Base-by-base conservation (phyloP, 2,797 vertebrate species). In the Chromobotia macracanthus region DNA sequence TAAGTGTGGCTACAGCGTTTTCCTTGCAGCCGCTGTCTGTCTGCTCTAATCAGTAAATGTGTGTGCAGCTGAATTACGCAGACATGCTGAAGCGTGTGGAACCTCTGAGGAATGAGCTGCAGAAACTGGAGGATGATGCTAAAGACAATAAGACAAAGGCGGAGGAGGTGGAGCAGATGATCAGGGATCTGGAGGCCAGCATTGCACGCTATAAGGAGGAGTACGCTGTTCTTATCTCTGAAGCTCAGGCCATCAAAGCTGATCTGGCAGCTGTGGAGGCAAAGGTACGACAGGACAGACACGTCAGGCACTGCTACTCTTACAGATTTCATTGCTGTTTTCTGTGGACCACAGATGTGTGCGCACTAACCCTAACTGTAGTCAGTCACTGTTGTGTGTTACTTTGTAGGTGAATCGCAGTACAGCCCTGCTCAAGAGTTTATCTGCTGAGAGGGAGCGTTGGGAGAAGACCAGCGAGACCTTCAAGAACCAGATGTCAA, bases 381-480 rank as follows among this genome's bases (percentile, higher is more conserved):
- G 25, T 13, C 10, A 53, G 46, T 65, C 25, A 48, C 19, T 65
- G 18, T 21, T 61, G 0, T 65, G 19, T 51, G 55, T 50, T 38
- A 10, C 56, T 2, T 78, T 19, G 9, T 81, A 99, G 98, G 97
- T 99, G 72, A 99, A 99, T 86, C 96, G 97, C 85, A 99, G 98
- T 89, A 98, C 96, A 0, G 98, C 97, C n/a, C 94, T 99, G 21
- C 88, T 99, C 75, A 99, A 99, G 93, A 99, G 97, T 84, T 89
- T 99, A 87, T 99, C 97, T 5, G 97, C 97, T 19, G 98, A 99
- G 68, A 94, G 97, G n/a, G 98, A 99, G 50, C 95, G 98, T 25
- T 99, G 98, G 98, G 98, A 99, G 85, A 97, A 99, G 89, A 99
- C 98, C 61, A 99, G 98, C 16, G 98, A 99, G 87, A 99, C 98